Base-by-base conservation (phyloP, 2,888 invertebrate species). In the Clitarchus hookeri region DNA sequence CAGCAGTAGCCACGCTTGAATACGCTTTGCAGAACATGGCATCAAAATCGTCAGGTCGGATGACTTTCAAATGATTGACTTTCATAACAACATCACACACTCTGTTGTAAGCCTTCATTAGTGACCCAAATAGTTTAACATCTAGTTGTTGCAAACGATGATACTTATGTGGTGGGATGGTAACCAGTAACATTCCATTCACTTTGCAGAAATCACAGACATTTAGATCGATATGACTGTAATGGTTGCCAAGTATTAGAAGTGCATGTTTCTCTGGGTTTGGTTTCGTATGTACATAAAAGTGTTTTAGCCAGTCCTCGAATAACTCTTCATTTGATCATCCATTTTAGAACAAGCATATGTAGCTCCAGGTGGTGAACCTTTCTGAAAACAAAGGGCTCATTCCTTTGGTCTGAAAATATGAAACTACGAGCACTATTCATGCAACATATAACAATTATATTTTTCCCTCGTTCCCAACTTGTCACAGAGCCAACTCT, bases 391-490 rank as follows among this genome's bases (percentile, higher is more conserved):
- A 53, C 36, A 53, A 8, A 48, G 53, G 53, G 19, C 19, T 53
- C 19, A 53, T 36, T 48, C 19, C 53, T 53, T 53, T 6, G 8
- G 19, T 19, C 1, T 12, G 19, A 19, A 53, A 53, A 53, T 53
- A 79, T 23, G 23, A 19, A 79, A 6, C 13, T 23, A 25, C 79
- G 2, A 36, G 36, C 36, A 1, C 36, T 36, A 36, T 1, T 36
- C 36, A 36, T 36, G 36, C 36, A 36, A 36, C 4, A 36, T 36
- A 36, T 36, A 36, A n/a, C n/a, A n/a, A 4, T 36, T 36, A 36
- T 36, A 36, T 91, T 87, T 89, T 87, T 89, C 90, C 91, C 91
- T 89, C 90, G 89, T 87, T 91, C 91, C 88, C 91, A 89, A 87
- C 91, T 91, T 44, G 91, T 91, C 1, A 91, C 89, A 0, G 90